Evolutionary conservation across 2,888 invertebrate species (phyloP).

Genomic region (Caenorhabditis sp.): DNA sequence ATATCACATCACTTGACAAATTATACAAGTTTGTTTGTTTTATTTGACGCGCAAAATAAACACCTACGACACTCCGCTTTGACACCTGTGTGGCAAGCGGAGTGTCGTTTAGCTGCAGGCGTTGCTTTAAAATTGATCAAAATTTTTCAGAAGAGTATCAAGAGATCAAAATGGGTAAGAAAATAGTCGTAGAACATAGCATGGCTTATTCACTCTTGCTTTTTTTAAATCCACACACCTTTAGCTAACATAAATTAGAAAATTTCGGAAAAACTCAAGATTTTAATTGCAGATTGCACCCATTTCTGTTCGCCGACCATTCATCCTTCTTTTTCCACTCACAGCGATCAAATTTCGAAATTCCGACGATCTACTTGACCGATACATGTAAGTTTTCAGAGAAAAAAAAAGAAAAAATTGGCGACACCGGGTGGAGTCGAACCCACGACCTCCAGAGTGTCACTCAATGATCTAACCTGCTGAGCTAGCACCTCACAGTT

Average conservation of each 20-base stretch:
- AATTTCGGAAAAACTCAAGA: neutral
- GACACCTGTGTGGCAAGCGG: no score
- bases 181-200: neutral
- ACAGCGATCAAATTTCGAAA: constrained; percentile 25
- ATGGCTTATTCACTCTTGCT: constrained; percentile 1
- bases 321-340: constrained; percentile 54
- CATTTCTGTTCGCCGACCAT: constrained; percentile 51
- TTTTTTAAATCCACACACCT: constrained; percentile 4
- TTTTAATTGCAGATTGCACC: constrained; percentile 47
- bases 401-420: no score
- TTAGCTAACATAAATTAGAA: neutral
- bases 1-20: constrained; percentile 37
- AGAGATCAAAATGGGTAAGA: constrained; percentile 4
- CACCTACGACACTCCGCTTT: no score
- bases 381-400: constrained; percentile 50
- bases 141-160: neutral
- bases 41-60: no score
- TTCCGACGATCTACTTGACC: constrained; percentile 50
- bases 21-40: constrained; percentile 44
- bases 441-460: no score
- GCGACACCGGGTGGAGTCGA: no score
- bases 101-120: no score
- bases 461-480: no score
- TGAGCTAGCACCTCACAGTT: no score
- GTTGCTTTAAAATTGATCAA: neutral